A percentile compares a stretch with the other conserved stretches of the same genome.
Conservation (phyloP, 64 coral and sea anemone genomes). For the Dendrophyllia cribrosa region DNA sequence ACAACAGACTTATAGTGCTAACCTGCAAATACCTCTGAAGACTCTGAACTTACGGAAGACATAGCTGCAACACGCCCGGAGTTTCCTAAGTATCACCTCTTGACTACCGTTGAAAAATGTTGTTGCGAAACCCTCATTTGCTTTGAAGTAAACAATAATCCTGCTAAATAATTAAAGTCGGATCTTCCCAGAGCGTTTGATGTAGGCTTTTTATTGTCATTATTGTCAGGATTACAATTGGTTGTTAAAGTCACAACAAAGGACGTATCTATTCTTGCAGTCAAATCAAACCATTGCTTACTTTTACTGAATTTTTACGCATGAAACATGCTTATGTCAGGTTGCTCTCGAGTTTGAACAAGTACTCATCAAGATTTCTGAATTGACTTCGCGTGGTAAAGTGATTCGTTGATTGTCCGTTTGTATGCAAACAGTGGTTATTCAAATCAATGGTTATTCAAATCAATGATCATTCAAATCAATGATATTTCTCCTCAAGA, state of each 20-base stretch:
- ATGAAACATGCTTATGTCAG: background rate
- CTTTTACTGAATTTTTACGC: background rate
- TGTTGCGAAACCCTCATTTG: background rate
- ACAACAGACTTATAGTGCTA: background rate
- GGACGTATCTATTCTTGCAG: background rate
- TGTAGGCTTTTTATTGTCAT: background rate
- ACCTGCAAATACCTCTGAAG: background rate
- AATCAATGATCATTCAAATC: too few species aligned
- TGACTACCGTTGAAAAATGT: background rate
- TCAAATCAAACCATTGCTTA: background rate
- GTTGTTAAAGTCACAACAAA: slow-evolving; percentile 3
- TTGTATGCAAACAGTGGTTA: too few species aligned
- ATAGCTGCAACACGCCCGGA: background rate
- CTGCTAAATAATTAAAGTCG: slow-evolving; percentile 16
- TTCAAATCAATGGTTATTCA: too few species aligned
- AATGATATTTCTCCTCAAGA: too few species aligned
- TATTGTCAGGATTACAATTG: slow-evolving; percentile 29
- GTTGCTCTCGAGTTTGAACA: too few species aligned
- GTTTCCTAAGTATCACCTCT: too few species aligned
- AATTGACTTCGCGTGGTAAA: too few species aligned
- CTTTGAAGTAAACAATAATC: background rate
- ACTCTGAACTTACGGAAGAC: background rate
- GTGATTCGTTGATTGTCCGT: too few species aligned
- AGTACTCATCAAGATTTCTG: too few species aligned
- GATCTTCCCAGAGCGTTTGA: background rate